These are phyloP conservation scores for Sciaenops ocellatus DNA, from an alignment of 2,797 vertebrate genomes.

Conservation along the genomic window DNA sequence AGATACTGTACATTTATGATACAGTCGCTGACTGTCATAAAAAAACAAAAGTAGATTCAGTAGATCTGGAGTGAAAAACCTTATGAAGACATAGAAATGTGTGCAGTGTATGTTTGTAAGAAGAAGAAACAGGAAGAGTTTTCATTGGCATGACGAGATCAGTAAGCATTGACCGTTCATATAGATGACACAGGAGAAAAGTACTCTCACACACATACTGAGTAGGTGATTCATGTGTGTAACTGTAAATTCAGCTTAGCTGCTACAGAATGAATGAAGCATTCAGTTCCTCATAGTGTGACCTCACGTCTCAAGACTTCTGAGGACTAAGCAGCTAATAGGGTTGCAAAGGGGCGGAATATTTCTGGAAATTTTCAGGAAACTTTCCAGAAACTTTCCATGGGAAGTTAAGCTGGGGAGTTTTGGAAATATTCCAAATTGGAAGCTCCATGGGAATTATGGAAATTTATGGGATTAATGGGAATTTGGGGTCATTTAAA, in stretches of 20 bases:
- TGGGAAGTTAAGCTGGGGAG: no score
- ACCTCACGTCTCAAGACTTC: not conserved
- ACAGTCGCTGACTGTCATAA: not conserved
- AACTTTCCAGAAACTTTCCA: no score
- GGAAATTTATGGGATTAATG: no score
- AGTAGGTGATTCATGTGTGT: not conserved
- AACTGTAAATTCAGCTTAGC: conserved; percentile 1
- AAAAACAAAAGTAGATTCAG: not conserved
- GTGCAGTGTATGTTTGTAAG: not conserved
- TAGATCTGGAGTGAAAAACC: not conserved
- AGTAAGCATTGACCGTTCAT: not conserved
- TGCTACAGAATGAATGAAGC: not conserved
- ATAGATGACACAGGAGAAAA: not conserved
- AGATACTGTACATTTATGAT: not conserved
- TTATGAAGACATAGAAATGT: not conserved
- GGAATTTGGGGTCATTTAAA: no score
- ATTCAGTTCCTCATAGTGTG: not conserved
- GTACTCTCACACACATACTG: not conserved
- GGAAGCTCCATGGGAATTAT: no score
- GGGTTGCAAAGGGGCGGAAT: no score
- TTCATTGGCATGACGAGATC: not conserved
- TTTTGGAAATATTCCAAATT: no score
- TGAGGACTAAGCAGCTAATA: not conserved
- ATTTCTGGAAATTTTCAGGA: no score
- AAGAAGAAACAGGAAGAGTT: not conserved